Base-by-base conservation (phyloP, 1,140 invertebrate species). In the Samia ricini region DNA sequence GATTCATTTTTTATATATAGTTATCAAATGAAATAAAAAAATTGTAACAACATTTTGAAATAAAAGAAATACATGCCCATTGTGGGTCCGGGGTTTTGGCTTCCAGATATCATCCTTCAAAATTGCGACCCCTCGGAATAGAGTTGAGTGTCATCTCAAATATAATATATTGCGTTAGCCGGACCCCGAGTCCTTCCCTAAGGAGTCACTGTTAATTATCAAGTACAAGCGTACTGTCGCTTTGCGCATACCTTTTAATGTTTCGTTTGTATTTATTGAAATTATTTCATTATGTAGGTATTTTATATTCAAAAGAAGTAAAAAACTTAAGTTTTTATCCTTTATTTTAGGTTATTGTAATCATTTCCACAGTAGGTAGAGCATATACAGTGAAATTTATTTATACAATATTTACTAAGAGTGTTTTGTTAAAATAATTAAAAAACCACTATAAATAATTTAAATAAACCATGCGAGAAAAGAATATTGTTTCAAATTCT, bases 201-300 rank as follows among this genome's bases (percentile, higher is more conserved):
- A 83, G 85, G 85, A 88, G 76, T 36, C 63, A 70, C 80, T 77
- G 83, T 88, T 85, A 88, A 88, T 85, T 88, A 88, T 71, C 73
- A 79, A 83, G 72, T 83, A 88, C 85, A 88, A 88, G 85, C 80
- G 74, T 71, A 75, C 60, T 50, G 54, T 49, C 66, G 58, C 74
- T 66, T 56, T 64, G 66, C 76, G 76, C 74, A 79, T 69, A 72
- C 78, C 79, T 83, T 85, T 83, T 83, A 81, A 74, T 79, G 72
- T 83, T 79, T 76, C 81, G 81, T 83, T 79, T 83, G 78, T 83
- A 74, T 83, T 77, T 57, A 57, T 21, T 57, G 42, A 60, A 60
- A 29, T 4, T 22, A 33, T 48, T 61, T 55, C 22, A 8, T 23
- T 59, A 59, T 58, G 33, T 58, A 36, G 6, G 18, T 54, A 4